These are phyloP conservation scores for Sapajus apella DNA, from an alignment of 2,113 vertebrate genomes.

Conservation along the genomic window DNA sequence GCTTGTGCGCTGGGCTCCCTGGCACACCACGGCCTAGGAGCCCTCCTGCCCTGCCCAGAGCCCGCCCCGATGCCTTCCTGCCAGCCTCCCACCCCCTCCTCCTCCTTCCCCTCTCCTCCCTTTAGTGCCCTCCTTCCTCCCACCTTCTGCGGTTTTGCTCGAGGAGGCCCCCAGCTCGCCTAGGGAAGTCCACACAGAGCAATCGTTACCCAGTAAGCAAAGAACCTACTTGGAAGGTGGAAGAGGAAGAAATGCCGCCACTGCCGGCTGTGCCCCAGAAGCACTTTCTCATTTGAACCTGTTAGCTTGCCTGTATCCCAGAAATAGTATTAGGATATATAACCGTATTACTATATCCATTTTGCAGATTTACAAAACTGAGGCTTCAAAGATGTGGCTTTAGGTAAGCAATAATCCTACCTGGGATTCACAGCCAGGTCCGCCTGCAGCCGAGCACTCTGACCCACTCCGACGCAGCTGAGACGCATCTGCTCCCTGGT, in stretches of 20 bases:
- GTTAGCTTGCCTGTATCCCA: background rate
- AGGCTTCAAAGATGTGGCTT: background rate
- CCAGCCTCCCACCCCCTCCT: background rate
- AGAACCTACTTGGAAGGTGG: background rate
- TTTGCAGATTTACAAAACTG: background rate
- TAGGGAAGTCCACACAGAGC: background rate
- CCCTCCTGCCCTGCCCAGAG: background rate
- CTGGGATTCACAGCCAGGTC: background rate
- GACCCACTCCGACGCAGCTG: no score
- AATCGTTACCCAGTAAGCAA: background rate
- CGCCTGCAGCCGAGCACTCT: background rate
- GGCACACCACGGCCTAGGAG: background rate
- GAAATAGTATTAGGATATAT: no score
- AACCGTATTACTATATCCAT: background rate
- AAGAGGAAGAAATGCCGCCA: background rate
- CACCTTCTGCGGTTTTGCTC: no score
- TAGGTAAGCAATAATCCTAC: background rate
- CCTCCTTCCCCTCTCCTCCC: no score
- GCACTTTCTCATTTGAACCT: background rate
- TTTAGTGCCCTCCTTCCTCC: no score
- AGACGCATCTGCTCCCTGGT: background rate
- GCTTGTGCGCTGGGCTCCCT: background rate
- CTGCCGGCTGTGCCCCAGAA: no score
- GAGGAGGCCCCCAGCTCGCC: background rate
- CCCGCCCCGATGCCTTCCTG: background rate